Conservation (phyloP, 2,888 invertebrate species). For the Perdita meconis region DNA sequence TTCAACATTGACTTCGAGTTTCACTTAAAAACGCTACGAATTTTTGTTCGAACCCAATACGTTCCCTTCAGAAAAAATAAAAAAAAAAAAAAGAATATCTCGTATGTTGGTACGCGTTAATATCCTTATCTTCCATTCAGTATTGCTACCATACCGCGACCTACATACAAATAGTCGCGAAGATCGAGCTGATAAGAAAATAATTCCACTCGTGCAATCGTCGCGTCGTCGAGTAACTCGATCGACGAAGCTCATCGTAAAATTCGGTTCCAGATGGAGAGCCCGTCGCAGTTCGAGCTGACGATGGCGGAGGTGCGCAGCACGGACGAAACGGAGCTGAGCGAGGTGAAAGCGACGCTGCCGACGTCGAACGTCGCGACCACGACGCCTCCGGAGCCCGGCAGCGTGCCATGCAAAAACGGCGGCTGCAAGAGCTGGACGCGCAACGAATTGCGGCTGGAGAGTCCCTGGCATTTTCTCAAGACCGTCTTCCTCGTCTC, state of each 20-base stretch:
- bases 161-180: no score
- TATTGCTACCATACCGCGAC: no score
- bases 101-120: no score
- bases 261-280: constrained; percentile 85
- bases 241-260: neutral
- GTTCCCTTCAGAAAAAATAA: no score
- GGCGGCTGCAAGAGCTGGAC: constrained; percentile 75
- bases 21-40: no score
- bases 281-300: constrained; percentile 78
- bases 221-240: neutral
- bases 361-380: constrained; percentile 69
- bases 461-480: constrained; percentile 85
- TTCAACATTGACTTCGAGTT: no score
- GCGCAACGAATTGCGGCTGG: constrained; percentile 73
- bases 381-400: constrained; percentile 63
- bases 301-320: constrained; percentile 39
- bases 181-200: no score
- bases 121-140: no score
- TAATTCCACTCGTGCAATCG: no score
- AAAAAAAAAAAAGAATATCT: no score
- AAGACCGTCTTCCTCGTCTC: constrained; percentile 85
- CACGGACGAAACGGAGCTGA: constrained; percentile 80
- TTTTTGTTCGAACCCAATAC: no score
- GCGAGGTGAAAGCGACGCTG: constrained; percentile 74
- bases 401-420: constrained; percentile 71